phyloP scores from a whole-genome alignment of 1,140 invertebrate species.

The Pinna nobilis region DNA sequence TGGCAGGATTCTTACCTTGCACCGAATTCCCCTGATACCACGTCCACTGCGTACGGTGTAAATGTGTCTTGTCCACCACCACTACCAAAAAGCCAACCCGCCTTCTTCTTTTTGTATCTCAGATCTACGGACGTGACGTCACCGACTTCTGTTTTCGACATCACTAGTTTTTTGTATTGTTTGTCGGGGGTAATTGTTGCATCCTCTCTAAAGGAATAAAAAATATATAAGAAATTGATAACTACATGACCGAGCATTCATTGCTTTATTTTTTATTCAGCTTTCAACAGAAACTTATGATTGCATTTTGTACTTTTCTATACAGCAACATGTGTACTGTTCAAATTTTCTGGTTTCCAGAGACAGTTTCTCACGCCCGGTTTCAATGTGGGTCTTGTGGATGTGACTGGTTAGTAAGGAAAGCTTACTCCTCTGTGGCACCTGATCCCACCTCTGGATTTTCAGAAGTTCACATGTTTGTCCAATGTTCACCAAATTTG shows the following conservation, averaged over 20 bases:
- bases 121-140: slow-evolving; percentile 29
- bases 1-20: no score
- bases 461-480: no score
- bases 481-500: no score
- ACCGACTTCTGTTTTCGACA: slow-evolving; percentile 41
- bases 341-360: no score
- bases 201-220: background rate
- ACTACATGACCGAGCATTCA: background rate
- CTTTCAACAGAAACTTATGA: no score
- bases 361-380: no score
- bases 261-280: background rate
- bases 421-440: no score
- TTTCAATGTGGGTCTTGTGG: no score
- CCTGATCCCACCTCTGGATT: no score
- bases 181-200: slow-evolving; percentile 8
- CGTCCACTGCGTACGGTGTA: slow-evolving; percentile 16
- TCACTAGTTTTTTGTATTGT: slow-evolving; percentile 17
- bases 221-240: background rate
- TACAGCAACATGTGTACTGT: no score
- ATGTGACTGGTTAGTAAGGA: no score
- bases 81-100: slow-evolving; percentile 4
- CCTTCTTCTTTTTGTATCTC: slow-evolving; percentile 29
- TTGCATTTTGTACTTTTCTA: no score
- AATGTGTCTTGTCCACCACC: slow-evolving; percentile 15
- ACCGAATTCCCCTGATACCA: slow-evolving; percentile 47